Percentiles rank a stretch among this genome's conserved stretches.
Evolutionary conservation across 2,113 vertebrate species (phyloP).

Genomic region (Sisor rabdophorus): DNA sequence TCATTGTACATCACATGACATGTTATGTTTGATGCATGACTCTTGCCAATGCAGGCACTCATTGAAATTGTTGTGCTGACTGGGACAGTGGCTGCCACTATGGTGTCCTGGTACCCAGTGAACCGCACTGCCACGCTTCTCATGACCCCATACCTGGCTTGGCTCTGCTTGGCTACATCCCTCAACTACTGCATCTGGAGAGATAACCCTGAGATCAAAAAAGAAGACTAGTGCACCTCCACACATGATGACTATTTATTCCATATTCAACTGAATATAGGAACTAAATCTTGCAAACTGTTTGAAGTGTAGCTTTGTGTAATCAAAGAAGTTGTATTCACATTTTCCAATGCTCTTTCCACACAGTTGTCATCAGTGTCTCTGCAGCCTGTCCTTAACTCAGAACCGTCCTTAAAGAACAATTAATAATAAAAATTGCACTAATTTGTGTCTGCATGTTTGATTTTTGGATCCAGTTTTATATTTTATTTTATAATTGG

Average conservation of each 20-base stretch:
- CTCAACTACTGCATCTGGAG: slow-evolving; percentile 83
- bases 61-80: slow-evolving; percentile 73
- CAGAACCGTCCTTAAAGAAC: no score
- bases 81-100: slow-evolving; percentile 68
- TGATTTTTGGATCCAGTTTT: background rate
- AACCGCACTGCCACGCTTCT: slow-evolving; percentile 76
- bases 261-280: background rate
- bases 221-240: slow-evolving; percentile 51
- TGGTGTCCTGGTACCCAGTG: slow-evolving; percentile 78
- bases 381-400: no score
- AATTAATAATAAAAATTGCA: background rate
- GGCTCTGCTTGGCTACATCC: slow-evolving; percentile 77
- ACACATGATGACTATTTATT: background rate
- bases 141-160: slow-evolving; percentile 81
- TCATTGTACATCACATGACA: no score
- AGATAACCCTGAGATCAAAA: slow-evolving; percentile 71
- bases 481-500: background rate
- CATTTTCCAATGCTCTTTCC: no score
- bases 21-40: background rate
- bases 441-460: slow-evolving; percentile 1
- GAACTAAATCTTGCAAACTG: background rate
- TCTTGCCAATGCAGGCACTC: background rate
- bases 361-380: no score
- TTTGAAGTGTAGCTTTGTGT: background rate
- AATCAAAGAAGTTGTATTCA: background rate